phyloP scores from a whole-genome alignment of 2,888 invertebrate species.

The Conistra vaccinii region DNA sequence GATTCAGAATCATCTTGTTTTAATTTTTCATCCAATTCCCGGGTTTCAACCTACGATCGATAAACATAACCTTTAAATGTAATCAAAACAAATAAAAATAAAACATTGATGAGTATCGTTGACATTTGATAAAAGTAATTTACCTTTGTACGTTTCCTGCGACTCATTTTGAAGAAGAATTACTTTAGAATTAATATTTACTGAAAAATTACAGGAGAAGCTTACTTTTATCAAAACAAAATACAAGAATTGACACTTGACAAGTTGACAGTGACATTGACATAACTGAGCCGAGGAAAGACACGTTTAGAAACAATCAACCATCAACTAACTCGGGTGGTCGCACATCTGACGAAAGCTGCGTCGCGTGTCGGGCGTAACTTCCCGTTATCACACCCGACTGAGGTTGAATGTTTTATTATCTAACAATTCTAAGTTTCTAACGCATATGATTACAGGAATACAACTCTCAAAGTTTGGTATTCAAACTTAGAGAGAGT shows the following conservation, averaged over 20 bases:
- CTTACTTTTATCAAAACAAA: conserved; percentile 50
- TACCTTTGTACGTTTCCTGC: conserved; percentile 91
- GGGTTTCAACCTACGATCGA: conserved; percentile 85
- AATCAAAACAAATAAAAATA: conserved; percentile 62
- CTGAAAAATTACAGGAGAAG: not conserved
- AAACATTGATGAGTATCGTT: conserved; percentile 4
- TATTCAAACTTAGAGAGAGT: no score
- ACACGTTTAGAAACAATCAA: no score
- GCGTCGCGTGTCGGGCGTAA: no score
- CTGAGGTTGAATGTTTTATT: no score
- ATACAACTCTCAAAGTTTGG: no score
- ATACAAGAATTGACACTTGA: conserved; percentile 35
- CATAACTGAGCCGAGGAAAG: not conserved
- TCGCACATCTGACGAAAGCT: no score
- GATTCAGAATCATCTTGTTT: conserved; percentile 92
- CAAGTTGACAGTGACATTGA: conserved; percentile 12
- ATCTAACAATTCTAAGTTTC: no score
- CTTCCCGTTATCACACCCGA: no score
- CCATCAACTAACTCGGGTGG: no score
- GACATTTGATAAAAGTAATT: not conserved
- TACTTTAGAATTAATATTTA: not conserved
- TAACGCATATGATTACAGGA: no score
- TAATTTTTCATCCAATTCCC: conserved; percentile 93
- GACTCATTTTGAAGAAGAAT: conserved; percentile 86
- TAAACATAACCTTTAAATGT: conserved; percentile 92